Base-by-base conservation (phyloP, 2,797 vertebrate genomes). In the Brachyrhaphis roseni region DNA sequence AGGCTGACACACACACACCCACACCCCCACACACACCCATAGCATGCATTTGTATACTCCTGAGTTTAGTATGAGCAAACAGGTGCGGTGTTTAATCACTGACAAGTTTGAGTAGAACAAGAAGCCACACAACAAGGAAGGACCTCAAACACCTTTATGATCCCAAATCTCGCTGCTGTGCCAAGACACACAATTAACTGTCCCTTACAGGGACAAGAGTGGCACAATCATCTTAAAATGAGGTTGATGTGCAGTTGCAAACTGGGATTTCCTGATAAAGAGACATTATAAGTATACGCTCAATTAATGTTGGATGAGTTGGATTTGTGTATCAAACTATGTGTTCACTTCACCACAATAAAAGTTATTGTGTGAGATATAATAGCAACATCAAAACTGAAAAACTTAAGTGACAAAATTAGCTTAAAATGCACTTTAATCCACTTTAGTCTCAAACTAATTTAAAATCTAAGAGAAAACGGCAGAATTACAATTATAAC, bases 21-120 rank as follows among this genome's bases (percentile, higher is more conserved):
- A 31, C 28, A 8, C 51, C 8, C 18, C 8, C 47, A 6, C n/a
- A 5, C 28, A 62, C 57, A 34, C 57, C 34, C 13, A 34, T 4
- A 16, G 13, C 34, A 39, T 41, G 36, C 13, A 41, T 68, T 68
- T 68, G 18, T 68, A 41, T 68, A 43, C 66, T 43, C 66, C 66
- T 68, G 36, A 41, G 39, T 87, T 87, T 82, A 55, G 49, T 31
- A 8, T 16, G 71, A 49, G 80, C 89, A 89, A 90, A 92, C 79
- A 89, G 53, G 13, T 76, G 71, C 79, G 28, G 34, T 93, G 89
- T 93, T 89, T 93, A 80, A 88, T 88, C 84, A 90, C 75, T 74
- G 85, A 92, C 93, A 85, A 86, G 93, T 94, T 82, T 75, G 82
- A 89, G 93, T 55, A 75, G 91, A 89, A 70, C 66, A 70, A 85